Conservation (phyloP, 2,797 vertebrate genomes). For the Pipistrellus nathusii region DNA sequence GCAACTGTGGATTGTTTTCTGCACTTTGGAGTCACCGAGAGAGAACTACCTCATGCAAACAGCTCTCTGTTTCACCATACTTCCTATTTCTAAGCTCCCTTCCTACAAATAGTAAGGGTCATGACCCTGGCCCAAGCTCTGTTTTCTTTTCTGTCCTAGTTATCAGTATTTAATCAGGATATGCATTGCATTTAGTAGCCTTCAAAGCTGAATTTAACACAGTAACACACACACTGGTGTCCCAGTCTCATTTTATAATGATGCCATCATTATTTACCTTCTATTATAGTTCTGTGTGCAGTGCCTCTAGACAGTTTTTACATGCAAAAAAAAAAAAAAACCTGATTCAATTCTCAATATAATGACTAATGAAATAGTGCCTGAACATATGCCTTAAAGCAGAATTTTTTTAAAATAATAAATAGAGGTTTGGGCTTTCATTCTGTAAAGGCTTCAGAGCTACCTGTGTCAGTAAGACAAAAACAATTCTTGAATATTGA, state of each 20-base stretch:
- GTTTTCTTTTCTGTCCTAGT: slow-evolving; percentile 59
- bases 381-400: neutral
- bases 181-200: slow-evolving; percentile 25
- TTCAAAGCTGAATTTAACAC: slow-evolving; percentile 52
- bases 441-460: slow-evolving; percentile 12
- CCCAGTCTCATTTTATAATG: slow-evolving; percentile 26
- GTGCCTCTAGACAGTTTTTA: slow-evolving; percentile 32
- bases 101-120: neutral
- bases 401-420: slow-evolving; percentile 55
- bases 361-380: slow-evolving; percentile 36
- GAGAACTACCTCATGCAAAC: slow-evolving; percentile 28
- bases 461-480: slow-evolving; percentile 21
- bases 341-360: slow-evolving; percentile 25
- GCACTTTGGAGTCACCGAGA: slow-evolving; percentile 39
- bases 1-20: slow-evolving; percentile 33
- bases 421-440: slow-evolving; percentile 30
- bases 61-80: slow-evolving; percentile 31
- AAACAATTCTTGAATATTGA: slow-evolving; percentile 33
- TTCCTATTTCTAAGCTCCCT: slow-evolving; percentile 47
- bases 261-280: slow-evolving; percentile 45
- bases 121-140: slow-evolving; percentile 42
- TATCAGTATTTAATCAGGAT: slow-evolving; percentile 60
- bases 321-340: neutral
- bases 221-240: slow-evolving; percentile 9
- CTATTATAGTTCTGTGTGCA: neutral